Evolutionary conservation across 2,113 vertebrate genomes (phyloP), one percentile per base, ranked within the genome.

Genomic region (Oreochromis niloticus): DNA sequence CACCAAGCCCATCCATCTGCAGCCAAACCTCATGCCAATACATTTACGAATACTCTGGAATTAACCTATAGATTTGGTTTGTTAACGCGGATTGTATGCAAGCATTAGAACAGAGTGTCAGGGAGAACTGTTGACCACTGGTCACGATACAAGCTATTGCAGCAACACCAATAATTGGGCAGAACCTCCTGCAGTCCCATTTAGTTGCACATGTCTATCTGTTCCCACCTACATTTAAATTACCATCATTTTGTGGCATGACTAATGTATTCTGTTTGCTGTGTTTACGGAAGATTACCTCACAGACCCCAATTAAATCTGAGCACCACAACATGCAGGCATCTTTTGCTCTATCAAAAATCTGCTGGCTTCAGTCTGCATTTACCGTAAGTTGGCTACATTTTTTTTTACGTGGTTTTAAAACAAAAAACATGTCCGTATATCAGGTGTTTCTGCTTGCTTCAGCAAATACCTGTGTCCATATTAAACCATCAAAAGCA

Each of bases 1-100:
- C 84, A 83, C 82, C 92, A 92, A 92, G 85, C 87, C 22, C 85
- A 92, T 95, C 92, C 87, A 91, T 95, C 90, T 89, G 57, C 85
- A 87, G 63, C 68, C 66, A 88, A 88, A 89, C 87, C 50, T 89
- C 85, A 89, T 89, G 92, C 91, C 89, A 92, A 92, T 90, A 93
- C 80, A 75, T 61, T 55, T 34, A 81, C 27, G 48, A 59, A 78
- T 57, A 88, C 48, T 84, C 32, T 81, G 5, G 22, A 80, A 71
- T 32, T 90, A 91, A 88, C 91, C 87, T 91, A 90, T 93, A 73
- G 88, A 93, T 95, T 88, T 80, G 63, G 85, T 41, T 80, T 13
- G 55, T 68, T 54, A 39, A 81, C 17, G 52, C 22, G 30, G 16
- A 79, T 36, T 81, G 85, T 75, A 41, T 32, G 43, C 55, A 43